Evolutionary conservation across 2,888 invertebrate genomes (phyloP).

Genomic region (Drosophila siamana): DNA sequence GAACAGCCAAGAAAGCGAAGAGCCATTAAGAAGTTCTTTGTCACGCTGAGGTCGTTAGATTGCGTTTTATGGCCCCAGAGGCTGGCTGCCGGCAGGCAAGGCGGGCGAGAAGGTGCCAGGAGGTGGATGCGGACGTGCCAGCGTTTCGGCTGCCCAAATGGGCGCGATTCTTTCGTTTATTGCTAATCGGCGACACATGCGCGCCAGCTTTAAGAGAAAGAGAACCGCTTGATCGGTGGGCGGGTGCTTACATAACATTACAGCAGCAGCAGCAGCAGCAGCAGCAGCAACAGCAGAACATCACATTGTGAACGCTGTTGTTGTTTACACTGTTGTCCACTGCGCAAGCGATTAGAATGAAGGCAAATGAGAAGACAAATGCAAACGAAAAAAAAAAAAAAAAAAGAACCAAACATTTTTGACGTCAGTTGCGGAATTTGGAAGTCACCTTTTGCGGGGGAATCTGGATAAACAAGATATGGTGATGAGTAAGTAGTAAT

Average conservation of each 20-base stretch:
- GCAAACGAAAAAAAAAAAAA: not conserved
- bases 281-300: not conserved
- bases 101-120: not conserved
- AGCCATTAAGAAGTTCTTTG: constrained; percentile 47
- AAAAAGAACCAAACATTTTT: constrained; percentile 7
- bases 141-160: constrained; percentile 19
- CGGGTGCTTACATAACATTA: constrained; percentile 16
- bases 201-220: constrained; percentile 32
- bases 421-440: constrained; percentile 41
- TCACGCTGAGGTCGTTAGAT: constrained; percentile 58
- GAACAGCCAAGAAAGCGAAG: constrained; percentile 12
- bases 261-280: not conserved
- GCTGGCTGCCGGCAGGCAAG: not conserved
- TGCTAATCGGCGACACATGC: constrained; percentile 64
- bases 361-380: not conserved
- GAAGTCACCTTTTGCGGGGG: constrained; percentile 32
- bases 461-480: not conserved
- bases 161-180: constrained; percentile 3
- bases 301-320: too few species aligned
- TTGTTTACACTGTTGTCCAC: constrained; percentile 29
- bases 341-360: not conserved
- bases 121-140: constrained; percentile 32
- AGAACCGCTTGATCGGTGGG: not conserved
- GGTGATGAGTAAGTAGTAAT: constrained; percentile 36
- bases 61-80: constrained; percentile 22